Percentiles rank a stretch among this genome's conserved stretches.
phyloP scores from a whole-genome alignment of 2,113 vertebrate species.

The Ranitomeya variabilis region DNA sequence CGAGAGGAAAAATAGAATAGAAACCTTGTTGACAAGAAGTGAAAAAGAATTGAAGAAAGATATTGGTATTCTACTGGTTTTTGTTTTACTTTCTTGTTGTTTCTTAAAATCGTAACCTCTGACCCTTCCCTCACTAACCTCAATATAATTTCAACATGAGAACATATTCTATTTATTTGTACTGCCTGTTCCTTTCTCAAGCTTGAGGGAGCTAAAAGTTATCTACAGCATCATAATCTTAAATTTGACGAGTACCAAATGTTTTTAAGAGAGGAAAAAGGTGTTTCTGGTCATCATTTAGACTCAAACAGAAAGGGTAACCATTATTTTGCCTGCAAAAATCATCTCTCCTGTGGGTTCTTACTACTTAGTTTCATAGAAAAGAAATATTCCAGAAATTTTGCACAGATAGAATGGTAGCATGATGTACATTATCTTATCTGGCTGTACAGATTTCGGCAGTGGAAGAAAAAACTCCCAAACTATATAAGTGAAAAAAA shows the following conservation, averaged over 20 bases:
- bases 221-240: not conserved
- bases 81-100: constrained; percentile 24
- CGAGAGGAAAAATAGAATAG: not conserved
- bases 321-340: not conserved
- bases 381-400: too few species aligned
- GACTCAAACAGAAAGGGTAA: not conserved
- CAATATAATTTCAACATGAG: constrained; percentile 16
- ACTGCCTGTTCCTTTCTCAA: not conserved
- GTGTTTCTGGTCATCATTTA: not conserved
- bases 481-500: too few species aligned
- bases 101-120: not conserved
- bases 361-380: too few species aligned
- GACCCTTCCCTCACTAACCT: constrained; percentile 25
- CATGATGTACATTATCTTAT: too few species aligned
- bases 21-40: not conserved
- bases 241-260: not conserved
- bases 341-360: too few species aligned
- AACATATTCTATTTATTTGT: constrained; percentile 41
- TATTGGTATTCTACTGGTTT: constrained; percentile 14
- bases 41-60: not conserved
- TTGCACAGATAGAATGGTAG: too few species aligned
- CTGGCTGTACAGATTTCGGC: too few species aligned
- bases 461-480: too few species aligned
- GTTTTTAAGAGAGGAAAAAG: not conserved
- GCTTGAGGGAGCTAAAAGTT: not conserved